Conservation (phyloP, 2,113 vertebrate species). For the Ciconia maguari region DNA sequence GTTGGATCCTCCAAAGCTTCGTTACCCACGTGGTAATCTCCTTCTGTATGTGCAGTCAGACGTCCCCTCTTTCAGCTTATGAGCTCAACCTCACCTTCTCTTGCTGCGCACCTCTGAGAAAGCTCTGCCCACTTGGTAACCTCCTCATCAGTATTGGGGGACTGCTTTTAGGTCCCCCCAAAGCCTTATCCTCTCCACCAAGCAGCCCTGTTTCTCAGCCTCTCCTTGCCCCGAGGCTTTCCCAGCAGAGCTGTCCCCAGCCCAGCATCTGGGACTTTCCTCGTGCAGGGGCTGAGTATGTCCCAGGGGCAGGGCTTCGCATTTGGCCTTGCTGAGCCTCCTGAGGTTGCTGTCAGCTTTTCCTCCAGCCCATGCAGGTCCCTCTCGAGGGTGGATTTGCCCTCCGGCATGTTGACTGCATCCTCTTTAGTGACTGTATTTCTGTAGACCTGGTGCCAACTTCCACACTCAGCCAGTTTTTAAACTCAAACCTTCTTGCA, state of each 20-base stretch:
- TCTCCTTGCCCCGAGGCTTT: fast-evolving
- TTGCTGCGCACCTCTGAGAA: fast-evolving
- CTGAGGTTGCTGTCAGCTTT: not conserved
- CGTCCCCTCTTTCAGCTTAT: fast-evolving
- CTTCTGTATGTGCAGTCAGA: not conserved
- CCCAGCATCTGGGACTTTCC: not conserved
- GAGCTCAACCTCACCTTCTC: not conserved
- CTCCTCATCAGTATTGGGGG: not conserved
- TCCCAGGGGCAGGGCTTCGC: not conserved
- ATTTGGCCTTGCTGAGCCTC: not conserved
- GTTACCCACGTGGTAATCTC: not conserved
- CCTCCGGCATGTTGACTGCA: not conserved
- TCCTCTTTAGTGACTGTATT: not conserved
- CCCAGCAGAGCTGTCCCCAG: not conserved
- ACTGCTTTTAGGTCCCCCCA: not conserved
- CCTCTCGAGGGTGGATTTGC: not conserved
- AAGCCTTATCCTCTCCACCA: not conserved
- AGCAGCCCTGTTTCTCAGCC: not conserved
- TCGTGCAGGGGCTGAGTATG: not conserved
- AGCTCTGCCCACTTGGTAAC: not conserved
- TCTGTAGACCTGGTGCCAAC: not conserved
- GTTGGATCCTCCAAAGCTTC: not conserved
- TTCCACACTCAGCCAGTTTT: not conserved
- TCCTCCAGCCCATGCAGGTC: not conserved
- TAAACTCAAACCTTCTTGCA: not conserved